Evolutionary conservation across 2,113 vertebrate genomes (phyloP), one percentile per base, ranked within the genome.

Genomic region (Paraplagusia blochii): DNA sequence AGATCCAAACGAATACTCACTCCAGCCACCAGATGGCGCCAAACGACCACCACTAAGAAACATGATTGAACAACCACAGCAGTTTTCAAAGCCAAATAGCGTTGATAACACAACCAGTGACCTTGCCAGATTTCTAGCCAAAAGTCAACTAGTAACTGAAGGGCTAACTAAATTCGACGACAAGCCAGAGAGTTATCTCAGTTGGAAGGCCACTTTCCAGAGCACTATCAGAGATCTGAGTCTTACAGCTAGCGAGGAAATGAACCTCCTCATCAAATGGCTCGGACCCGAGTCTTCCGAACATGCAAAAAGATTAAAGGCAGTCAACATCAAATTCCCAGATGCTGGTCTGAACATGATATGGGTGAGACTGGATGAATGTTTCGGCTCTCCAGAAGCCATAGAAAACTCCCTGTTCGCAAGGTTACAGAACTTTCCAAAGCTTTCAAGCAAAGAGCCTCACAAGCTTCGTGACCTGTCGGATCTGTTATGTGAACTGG

Each of bases 351-450:
- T 53, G 1, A 14, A 5, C 8, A 17, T 65, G 44, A 43, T 58
- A 7, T 72, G 69, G 57, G 4, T 5, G 1, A 51, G 69, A 53
- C 7, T 66, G 0, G 53, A 58, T 3, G 22, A 52, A 19, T 53
- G 33, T 2, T 74, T 63, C n/a, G 43, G 53, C 1, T 40, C 53
- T 0, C 15, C 72, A 34, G 64, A 63, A 53, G 42, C 40, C 11
- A 66, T 63, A 19, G 63, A 49, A 42, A 49, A 17, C 7, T 14
- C 46, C 4, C 64, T 63, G 16, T 74, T 68, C 12, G 7, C n/a
- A 4, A 69, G 38, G 15, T 11, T 69, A 18, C 36, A 75, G 7
- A 62, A 34, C 34, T 75, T 69, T 5, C 66, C 60, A 8, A 64
- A 44, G 18, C 14, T 69, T 12, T 14, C 56, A 7, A 44, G 22